Conservation (phyloP, 1,140 invertebrate species). For the Drosophila kanapiae region DNA sequence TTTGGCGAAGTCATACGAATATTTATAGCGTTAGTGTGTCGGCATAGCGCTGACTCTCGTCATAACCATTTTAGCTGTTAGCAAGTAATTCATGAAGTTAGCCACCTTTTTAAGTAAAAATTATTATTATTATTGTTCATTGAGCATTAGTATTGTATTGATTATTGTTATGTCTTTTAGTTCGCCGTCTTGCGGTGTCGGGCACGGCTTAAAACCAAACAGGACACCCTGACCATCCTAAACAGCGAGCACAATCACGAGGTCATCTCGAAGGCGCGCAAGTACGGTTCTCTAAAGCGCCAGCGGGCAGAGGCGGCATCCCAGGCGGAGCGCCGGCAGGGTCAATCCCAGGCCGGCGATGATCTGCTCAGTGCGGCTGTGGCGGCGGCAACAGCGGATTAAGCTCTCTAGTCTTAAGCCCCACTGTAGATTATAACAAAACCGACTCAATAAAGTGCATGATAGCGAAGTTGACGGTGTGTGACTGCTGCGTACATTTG, state of each 20-base stretch:
- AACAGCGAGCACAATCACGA: constrained; percentile 84
- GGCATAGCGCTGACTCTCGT: too few species aligned
- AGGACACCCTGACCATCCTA: constrained; percentile 72
- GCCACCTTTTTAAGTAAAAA: not conserved
- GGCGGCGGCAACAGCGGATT: constrained; percentile 1
- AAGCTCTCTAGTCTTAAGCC: constrained; percentile 57
- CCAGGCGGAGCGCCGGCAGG: constrained; percentile 29
- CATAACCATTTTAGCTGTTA: too few species aligned
- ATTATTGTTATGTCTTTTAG: constrained; percentile 27
- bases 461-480: constrained; percentile 37
- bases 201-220: constrained; percentile 80
- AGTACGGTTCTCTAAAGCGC: constrained; percentile 77
- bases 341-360: constrained; percentile 13
- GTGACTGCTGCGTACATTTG: constrained; percentile 20
- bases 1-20: too few species aligned
- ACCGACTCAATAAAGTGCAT: constrained; percentile 58
- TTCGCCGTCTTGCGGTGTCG: constrained; percentile 81
- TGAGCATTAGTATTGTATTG: not conserved
- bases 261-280: constrained; percentile 78
- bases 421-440: constrained; percentile 26
- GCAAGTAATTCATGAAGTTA: too few species aligned
- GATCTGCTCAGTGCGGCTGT: constrained; percentile 8
- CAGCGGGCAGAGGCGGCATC: constrained; percentile 68
- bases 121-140: too few species aligned
- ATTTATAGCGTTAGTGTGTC: too few species aligned